Evolutionary conservation across 2,113 vertebrate species (phyloP), one percentile per base, ranked within the genome.

Genomic region (Onychostruthus taczanowskii): DNA sequence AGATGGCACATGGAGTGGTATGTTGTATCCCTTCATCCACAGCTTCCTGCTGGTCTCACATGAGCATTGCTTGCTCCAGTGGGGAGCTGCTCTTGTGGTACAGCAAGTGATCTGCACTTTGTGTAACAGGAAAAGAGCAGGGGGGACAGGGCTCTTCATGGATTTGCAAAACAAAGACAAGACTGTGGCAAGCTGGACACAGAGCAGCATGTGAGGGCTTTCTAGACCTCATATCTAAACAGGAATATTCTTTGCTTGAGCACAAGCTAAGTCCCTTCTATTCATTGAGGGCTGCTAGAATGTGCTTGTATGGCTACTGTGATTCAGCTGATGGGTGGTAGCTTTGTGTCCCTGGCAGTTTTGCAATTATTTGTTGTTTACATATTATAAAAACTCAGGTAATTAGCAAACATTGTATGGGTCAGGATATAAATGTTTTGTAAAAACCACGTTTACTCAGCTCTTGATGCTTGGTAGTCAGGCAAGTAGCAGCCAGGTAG

Each of bases 331-430:
- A 31, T 15, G 11, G 26, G 15, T 63, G 26, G 10, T 43, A 50
- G 11, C 23, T 90, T 94, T 11, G 6, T 69, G 33, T 24, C n/a
- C 43, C 33, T 31, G 14, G 41, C 35, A 56, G 10, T 63, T 70
- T 28, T 84, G 35, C 89, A 93, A 89, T 96, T 94, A 80, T 82
- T 90, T 84, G 10, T 37, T 88, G 43, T 66, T 92, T 77, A 33
- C 69, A 19, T 77, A 33, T 77, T 94, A 86, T 2, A 70, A 55
- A 24, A 73, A 41, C 58, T 83, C 41, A 75, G 35, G 58, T 94
- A 90, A 77, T 89, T 21, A 84, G 33, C 41, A 91, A 87, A 58
- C 62, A 49, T 15, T 70, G 13, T 63, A 35, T 31, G 8, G 59
- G 37, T 83, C 44, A 68, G n/a, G 26, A 41, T 86, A n/a, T 46